Evolutionary conservation across 2,888 invertebrate genomes (phyloP).

Genomic region (Petrophora chlorosata): DNA sequence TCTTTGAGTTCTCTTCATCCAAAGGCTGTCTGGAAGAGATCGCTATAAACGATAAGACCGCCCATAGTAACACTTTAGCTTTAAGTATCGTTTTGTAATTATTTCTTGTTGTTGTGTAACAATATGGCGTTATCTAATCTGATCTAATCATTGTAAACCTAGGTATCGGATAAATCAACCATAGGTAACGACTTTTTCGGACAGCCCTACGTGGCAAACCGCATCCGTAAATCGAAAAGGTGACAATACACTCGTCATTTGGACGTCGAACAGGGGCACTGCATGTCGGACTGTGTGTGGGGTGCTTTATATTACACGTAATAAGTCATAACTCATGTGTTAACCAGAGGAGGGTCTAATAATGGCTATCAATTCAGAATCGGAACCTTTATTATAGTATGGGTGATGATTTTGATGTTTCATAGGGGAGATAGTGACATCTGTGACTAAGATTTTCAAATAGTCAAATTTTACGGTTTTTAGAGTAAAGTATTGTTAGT

Average conservation of each 20-base stretch:
- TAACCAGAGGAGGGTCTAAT: slow-evolving; percentile 63
- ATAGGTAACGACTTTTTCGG: slow-evolving; percentile 14
- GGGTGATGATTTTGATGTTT: slow-evolving; percentile 54
- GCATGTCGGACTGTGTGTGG: slow-evolving; percentile 52
- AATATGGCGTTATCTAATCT: no score
- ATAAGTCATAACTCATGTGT: slow-evolving; percentile 79
- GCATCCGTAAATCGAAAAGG: slow-evolving; percentile 73
- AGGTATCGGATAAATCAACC: no score
- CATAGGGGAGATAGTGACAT: slow-evolving; percentile 48
- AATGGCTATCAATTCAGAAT: slow-evolving; percentile 67
- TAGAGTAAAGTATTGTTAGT: neutral
- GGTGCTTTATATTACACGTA: slow-evolving; percentile 44
- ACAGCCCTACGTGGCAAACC: slow-evolving; percentile 47
- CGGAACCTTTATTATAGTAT: slow-evolving; percentile 64
- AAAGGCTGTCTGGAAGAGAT: no score
- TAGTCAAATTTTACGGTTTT: slow-evolving; percentile 25
- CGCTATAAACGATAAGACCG: no score
- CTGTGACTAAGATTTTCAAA: slow-evolving; percentile 61
- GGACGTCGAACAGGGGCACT: slow-evolving; percentile 67
- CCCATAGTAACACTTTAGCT: no score
- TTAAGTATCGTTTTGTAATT: no score
- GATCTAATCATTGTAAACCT: no score
- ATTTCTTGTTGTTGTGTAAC: no score
- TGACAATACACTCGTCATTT: slow-evolving; percentile 79
- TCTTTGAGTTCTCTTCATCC: no score